Evolutionary conservation across 2,888 invertebrate genomes (phyloP), one percentile per base, ranked within the genome.

Genomic region (Heliconius cydno): DNA sequence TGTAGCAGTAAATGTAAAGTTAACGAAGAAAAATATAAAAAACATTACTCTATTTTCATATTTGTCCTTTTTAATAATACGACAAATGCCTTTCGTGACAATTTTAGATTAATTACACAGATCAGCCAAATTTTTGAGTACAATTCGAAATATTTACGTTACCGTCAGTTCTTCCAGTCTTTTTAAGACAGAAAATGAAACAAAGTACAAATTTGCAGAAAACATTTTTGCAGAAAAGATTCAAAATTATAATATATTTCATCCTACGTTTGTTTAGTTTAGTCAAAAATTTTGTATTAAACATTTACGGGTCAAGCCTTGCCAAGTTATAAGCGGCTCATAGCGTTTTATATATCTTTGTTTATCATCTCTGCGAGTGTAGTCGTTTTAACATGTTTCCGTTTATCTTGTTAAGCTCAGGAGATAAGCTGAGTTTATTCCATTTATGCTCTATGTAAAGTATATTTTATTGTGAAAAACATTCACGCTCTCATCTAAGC

Each of bases 241-340:
- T 34, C 10, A 34, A 34, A 34, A 38, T 68, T 15, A 60, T 2
- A 34, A 57, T 30, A 10, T 74, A 60, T 25, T 60, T 28, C 1
- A 67, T 22, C 46, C 52, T 46, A 76, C 46, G 30, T 52, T 15
- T 34, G 12, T n/a, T 34, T 15, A 52, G 6, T 22, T n/a, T 15
- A 52, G 6, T 22, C 19, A 5, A 38, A 60, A 34, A 28, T 75
- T 63, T 68, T 22, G n/a, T 38, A 74, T 75, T 38, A 38, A 65
- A 28, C 34, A 68, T 79, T 79, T 63, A 68, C 41, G 74, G 78
- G 78, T 77, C 77, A 80, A 77, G 74, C 78, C 79, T 80, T 79
- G 79, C 79, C 73, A 78, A 78, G 65, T 78, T 82, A 80, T 79
- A 80, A 80, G 79, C 80, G 25, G 80, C 77, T 75, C 76, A 73